Evolutionary conservation across 2,888 invertebrate species (phyloP), one percentile per base, ranked within the genome.

Genomic region (Andrena flavipes): DNA sequence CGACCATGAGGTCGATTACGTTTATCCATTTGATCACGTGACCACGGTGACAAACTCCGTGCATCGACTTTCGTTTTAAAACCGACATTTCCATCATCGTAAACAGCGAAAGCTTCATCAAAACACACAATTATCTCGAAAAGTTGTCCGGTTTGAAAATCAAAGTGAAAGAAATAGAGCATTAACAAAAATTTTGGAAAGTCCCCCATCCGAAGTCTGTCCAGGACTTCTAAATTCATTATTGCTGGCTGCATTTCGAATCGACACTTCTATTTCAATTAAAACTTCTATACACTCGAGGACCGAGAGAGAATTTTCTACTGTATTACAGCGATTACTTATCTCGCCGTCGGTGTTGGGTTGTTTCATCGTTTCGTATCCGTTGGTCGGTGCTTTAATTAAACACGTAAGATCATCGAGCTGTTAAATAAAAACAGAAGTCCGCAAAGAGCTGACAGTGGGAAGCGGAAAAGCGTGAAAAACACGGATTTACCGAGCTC

Each of bases 401-500:
- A 23, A 72, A 56, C 63, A 68, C 33, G 63, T 72, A 78, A 80
- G 79, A 72, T 63, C 68, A 68, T 5, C 72, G 72, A 62, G 54
- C 72, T 62, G 79, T 80, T 80, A 78, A 80, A 80, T 63, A 49
- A 56, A 72, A 78, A 20, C 30, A 60, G 56, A 33, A 72, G n/a
- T 23, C 20, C 1, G 8, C 29, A 54, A n/a, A 72, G 71, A 78
- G 60, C 56, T 20, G 67, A 4, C 63, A 33, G 20, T 8, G 30
- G 42, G 29, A 35, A 16, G 48, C 62, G 80, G 33, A 54, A 23
- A 35, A 54, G 51, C 78, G 78, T 72, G 78, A 78, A 68, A 78
- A 78, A 68, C 60, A 20, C 23, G 79, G 63, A 80, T 80, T 80
- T 72, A 80, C 78, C 63, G 72, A 68, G 79, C 79, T 80, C 35